phyloP scores from a whole-genome alignment of 2,113 vertebrate genomes.

The Pseudonaja textilis region DNA sequence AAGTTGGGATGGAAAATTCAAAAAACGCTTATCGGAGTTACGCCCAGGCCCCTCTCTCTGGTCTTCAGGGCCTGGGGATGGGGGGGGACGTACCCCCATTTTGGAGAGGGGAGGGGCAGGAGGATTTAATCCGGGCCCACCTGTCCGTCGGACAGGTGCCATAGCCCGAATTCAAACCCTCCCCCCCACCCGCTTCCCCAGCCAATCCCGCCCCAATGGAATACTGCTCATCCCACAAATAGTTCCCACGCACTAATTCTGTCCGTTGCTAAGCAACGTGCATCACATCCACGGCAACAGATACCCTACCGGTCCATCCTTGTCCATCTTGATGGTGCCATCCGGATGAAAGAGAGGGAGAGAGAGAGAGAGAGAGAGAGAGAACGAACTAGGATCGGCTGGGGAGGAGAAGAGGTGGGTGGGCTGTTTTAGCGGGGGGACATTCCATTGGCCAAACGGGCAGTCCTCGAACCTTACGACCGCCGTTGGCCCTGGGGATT shows the following conservation, averaged over 20 bases:
- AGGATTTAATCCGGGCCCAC: not conserved
- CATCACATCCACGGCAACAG: constrained; percentile 16
- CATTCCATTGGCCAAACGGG: not conserved
- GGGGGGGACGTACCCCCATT: not conserved
- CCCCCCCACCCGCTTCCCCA: too few species aligned
- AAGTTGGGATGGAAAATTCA: not conserved
- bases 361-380: too few species aligned
- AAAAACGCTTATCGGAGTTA: not conserved
- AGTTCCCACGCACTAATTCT: constrained; percentile 6
- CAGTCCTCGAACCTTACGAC: too few species aligned
- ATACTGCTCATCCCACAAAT: not conserved
- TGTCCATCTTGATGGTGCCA: not conserved
- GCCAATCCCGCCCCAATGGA: not conserved
- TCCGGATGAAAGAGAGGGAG: too few species aligned
- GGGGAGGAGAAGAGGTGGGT: not conserved
- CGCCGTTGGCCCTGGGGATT: too few species aligned
- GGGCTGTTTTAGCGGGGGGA: not conserved
- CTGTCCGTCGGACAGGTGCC: not conserved
- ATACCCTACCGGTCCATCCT: not conserved
- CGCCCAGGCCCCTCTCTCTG: not conserved
- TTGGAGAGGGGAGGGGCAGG: not conserved
- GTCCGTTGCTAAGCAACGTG: constrained; percentile 15
- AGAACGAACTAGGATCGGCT: not conserved
- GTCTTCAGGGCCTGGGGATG: not conserved
- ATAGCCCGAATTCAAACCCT: too few species aligned